These are phyloP conservation scores for Melinaea menophilus DNA, from an alignment of 2,888 invertebrate genomes.

Conservation along the genomic window DNA sequence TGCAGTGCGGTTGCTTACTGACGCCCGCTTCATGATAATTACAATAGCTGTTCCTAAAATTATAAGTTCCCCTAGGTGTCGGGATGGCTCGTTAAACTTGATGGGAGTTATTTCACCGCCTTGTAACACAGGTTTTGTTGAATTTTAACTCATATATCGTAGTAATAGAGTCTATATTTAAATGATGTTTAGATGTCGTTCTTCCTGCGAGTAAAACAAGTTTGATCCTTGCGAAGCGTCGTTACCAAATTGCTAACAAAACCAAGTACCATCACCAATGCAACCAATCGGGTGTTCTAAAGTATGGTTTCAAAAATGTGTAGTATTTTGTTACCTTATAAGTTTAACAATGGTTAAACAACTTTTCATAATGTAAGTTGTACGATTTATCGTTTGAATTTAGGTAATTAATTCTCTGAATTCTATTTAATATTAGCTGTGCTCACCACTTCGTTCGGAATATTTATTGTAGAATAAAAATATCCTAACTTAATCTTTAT, in stretches of 20 bases:
- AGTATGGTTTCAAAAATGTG: constrained; percentile 12
- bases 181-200: constrained; percentile 19
- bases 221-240: constrained; percentile 33
- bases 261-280: constrained; percentile 19
- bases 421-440: no score
- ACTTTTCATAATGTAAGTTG: no score
- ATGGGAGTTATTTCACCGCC: constrained; percentile 55
- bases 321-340: not conserved
- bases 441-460: no score
- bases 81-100: constrained; percentile 76
- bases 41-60: constrained; percentile 72
- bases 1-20: constrained; percentile 65
- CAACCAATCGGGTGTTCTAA: constrained; percentile 11
- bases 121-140: constrained; percentile 27
- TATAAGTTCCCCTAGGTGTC: constrained; percentile 59
- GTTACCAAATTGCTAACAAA: constrained; percentile 27
- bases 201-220: constrained; percentile 48
- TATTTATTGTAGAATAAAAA: no score
- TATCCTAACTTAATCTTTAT: no score
- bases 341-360: not conserved
- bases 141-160: constrained; percentile 19
- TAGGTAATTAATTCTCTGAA: no score
- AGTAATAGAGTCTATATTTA: constrained; percentile 14
- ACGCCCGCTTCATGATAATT: constrained; percentile 71
- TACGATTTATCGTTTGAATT: no score